Evolutionary conservation across 2,113 vertebrate genomes (phyloP).

Genomic region (Carassius carassius): DNA sequence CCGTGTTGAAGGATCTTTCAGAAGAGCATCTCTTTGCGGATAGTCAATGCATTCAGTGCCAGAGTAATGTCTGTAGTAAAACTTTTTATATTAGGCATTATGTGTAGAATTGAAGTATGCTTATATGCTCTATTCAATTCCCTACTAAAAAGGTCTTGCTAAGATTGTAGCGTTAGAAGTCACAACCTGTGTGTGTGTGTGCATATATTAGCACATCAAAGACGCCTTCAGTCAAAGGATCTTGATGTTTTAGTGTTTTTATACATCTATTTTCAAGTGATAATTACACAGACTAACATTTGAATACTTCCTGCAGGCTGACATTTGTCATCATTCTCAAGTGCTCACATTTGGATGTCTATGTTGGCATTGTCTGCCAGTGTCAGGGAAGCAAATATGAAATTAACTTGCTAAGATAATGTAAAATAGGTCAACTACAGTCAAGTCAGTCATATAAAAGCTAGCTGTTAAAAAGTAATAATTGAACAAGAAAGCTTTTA

Average conservation of each 20-base stretch:
- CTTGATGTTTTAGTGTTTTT: constrained; percentile 26
- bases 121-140: neutral
- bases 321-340: neutral
- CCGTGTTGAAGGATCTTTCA: neutral
- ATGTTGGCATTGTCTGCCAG: neutral
- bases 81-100: neutral
- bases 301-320: constrained; percentile 4
- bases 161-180: neutral
- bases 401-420: neutral
- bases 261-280: constrained; percentile 13
- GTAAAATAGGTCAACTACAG: neutral
- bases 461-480: neutral
- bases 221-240: neutral
- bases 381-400: neutral
- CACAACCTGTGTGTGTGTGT: neutral
- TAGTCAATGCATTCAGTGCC: neutral
- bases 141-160: neutral
- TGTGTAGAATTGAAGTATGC: neutral
- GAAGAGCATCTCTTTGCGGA: constrained; percentile 50
- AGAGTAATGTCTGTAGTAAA: neutral
- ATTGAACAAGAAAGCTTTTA: neutral
- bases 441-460: neutral
- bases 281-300: constrained; percentile 1
- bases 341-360: neutral
- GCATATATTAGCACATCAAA: constrained; percentile 29